Evolutionary conservation across 2,888 invertebrate genomes (phyloP).

Genomic region (Chloroclysta siterata): DNA sequence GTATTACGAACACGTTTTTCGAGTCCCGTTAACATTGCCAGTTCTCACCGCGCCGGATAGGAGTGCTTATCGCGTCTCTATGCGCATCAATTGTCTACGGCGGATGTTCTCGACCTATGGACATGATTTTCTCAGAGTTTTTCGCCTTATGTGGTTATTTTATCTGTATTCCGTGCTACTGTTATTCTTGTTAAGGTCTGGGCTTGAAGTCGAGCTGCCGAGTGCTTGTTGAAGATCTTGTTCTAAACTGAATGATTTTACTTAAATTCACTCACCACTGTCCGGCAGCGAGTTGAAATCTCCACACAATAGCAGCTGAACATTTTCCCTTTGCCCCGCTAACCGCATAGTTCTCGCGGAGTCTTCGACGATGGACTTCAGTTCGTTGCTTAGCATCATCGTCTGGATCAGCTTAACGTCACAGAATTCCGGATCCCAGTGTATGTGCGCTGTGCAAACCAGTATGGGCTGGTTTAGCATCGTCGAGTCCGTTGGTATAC

Average conservation of each 20-base stretch:
- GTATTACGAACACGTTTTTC: no score
- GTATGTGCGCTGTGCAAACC: constrained; percentile 99
- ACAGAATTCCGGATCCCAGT: constrained; percentile 99
- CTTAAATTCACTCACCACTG: constrained; percentile 87
- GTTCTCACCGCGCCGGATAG: no score
- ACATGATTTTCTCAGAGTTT: no score
- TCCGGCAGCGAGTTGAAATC: constrained; percentile 99
- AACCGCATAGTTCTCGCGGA: constrained; percentile 91
- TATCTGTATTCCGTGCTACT: no score
- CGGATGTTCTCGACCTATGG: no score
- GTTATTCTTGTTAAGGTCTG: no score
- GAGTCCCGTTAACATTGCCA: no score
- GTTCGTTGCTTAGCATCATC: constrained; percentile 98
- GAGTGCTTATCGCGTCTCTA: no score
- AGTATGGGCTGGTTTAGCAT: constrained; percentile 93
- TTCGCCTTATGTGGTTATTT: no score
- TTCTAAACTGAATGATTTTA: background rate
- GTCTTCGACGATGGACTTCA: constrained; percentile 94
- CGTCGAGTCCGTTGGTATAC: constrained; percentile 90
- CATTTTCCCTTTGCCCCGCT: constrained; percentile 89
- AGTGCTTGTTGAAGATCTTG: background rate
- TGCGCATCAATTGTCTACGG: no score
- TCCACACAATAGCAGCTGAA: constrained; percentile 97
- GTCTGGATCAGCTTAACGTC: constrained; percentile 99
- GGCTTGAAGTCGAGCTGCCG: no score